Base-by-base conservation (phyloP, 2,888 invertebrate genomes). In the Sialis fuliginosa region DNA sequence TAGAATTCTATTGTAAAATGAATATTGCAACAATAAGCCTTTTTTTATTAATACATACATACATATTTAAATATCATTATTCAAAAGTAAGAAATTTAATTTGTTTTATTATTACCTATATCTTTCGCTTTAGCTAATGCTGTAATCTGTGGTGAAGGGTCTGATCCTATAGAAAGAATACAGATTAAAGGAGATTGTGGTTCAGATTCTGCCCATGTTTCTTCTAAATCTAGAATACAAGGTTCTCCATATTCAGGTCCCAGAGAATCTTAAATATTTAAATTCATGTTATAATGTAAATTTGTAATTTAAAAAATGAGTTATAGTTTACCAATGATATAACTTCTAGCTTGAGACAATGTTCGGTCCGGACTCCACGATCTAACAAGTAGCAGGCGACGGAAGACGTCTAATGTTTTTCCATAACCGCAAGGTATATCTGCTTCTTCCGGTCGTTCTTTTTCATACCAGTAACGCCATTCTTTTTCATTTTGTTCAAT, bases 291-390 rank as follows among this genome's bases (percentile, higher is more conserved):
- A 37, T 6, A 10, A 1, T 8, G 2, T 37, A 10, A 1, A 10
- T 37, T 37, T 7, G 33, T 33, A 37, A 10, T 33, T 44, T 48
- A 9, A 42, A 40, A 47, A 50, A 35, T n/a, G 12, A 5, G 37
- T 6, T 7, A 13, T 47, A 44, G 49, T 50, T 54, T 63, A 80
- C 88, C 85, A 59, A 86, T 79, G 37, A 95, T 85, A 59, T 92
- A 95, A 60, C 81, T 85, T 55, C 85, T 79, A 0, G 95, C 92
- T 67, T 93, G 93, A 0, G 93, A 91, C 34, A 95, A 71, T 0
- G 92, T 93, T 54, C 95, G 72, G 61, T 96, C 95, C 0, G 93
- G 93, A 63, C 92, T 91, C 93, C 93, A 95, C 0, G 87, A 90
- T 55, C 95, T 84, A 1, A 91, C 69, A 10, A 96, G 67, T 12